phyloP scores from a whole-genome alignment of 2,888 invertebrate species.

The Bembecia ichneumoniformis region DNA sequence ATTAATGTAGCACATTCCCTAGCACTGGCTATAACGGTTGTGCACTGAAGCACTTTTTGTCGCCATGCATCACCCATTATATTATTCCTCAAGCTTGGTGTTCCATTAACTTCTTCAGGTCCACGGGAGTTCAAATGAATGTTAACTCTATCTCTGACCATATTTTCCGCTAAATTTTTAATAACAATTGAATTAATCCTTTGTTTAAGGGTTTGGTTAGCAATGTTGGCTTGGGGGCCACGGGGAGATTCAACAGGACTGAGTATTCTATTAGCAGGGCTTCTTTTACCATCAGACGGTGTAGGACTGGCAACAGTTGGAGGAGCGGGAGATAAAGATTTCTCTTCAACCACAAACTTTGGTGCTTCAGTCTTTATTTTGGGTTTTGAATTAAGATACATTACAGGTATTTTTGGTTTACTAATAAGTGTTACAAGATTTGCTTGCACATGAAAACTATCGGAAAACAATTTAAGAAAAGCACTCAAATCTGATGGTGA shows the following conservation, averaged over 20 bases:
- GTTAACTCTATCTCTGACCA: conserved; percentile 66
- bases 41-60: conserved; percentile 84
- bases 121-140: conserved; percentile 61
- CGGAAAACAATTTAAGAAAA: conserved; percentile 93
- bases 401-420: conserved; percentile 79
- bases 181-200: conserved; percentile 90
- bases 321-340: conserved; percentile 44
- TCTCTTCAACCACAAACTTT: conserved; percentile 59
- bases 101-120: conserved; percentile 56
- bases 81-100: conserved; percentile 51
- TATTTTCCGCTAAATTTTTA: conserved; percentile 91
- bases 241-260: conserved; percentile 67
- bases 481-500: conserved; percentile 91
- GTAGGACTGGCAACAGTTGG: conserved; percentile 54
- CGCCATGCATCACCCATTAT: conserved; percentile 83
- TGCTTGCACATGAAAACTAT: conserved; percentile 93
- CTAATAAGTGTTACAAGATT: conserved; percentile 90
- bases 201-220: conserved; percentile 87
- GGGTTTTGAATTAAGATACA: conserved; percentile 66
- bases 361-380: conserved; percentile 66
- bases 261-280: conserved; percentile 65
- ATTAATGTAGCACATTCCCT: conserved; percentile 84
- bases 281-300: conserved; percentile 57
- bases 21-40: conserved; percentile 83
- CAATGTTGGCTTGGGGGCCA: conserved; percentile 62